Percentiles rank a stretch among this genome's conserved stretches.
These are phyloP conservation scores for Ctenomys sociabilis DNA, from an alignment of 2,113 vertebrate genomes.

Conservation along the genomic window DNA sequence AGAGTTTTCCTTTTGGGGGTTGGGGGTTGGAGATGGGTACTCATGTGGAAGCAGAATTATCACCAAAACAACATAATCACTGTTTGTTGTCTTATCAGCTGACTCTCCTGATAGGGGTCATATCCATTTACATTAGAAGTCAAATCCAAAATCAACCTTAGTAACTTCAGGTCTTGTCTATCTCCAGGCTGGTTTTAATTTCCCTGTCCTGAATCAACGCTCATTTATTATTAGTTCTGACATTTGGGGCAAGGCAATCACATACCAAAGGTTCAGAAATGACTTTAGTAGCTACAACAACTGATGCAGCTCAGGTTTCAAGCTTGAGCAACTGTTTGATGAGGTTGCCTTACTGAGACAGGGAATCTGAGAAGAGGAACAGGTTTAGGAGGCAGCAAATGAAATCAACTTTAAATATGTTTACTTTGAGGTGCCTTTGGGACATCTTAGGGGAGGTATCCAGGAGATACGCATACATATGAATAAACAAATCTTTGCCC, in stretches of 20 bases:
- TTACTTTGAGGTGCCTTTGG: conserved; percentile 62
- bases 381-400: conserved; percentile 62
- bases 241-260: conserved; percentile 69
- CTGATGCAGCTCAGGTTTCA: conserved; percentile 75
- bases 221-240: conserved; percentile 78
- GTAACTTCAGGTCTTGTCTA: conserved; percentile 43
- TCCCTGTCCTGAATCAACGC: conserved; percentile 29
- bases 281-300: conserved; percentile 74
- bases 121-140: conserved; percentile 8
- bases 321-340: conserved; percentile 61
- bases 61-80: conserved; percentile 39
- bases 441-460: conserved; percentile 60
- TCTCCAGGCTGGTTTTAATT: conserved; percentile 60
- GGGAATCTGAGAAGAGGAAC: conserved; percentile 71
- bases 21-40: background rate
- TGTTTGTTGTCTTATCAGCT: conserved; percentile 44
- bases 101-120: conserved; percentile 25
- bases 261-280: conserved; percentile 62
- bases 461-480: conserved; percentile 69
- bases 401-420: conserved; percentile 76
- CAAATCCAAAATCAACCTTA: conserved; percentile 61
- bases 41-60: conserved; percentile 54
- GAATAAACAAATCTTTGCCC: conserved; percentile 65
- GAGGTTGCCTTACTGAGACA: conserved; percentile 45
- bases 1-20: conserved; percentile 20